Conservation (phyloP, 2,113 vertebrate species). For the Suncus etruscus region DNA sequence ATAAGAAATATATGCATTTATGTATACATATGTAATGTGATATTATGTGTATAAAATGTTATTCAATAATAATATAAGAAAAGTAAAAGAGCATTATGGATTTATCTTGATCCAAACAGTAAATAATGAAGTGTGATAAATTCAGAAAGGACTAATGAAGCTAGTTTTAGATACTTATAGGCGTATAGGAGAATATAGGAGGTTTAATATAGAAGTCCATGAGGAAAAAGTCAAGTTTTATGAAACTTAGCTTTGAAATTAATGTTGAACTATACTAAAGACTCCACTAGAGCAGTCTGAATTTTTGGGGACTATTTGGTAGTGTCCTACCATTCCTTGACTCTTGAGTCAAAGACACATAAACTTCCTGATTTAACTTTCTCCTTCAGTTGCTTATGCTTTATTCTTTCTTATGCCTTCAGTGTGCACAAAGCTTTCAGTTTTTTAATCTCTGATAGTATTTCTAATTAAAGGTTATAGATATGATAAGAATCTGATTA, state of each 20-base stretch:
- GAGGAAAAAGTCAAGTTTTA: not conserved
- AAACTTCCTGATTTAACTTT: not conserved
- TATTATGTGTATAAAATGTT: not conserved
- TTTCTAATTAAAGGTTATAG: not conserved
- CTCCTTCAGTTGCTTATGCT: not conserved
- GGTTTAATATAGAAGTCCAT: not conserved
- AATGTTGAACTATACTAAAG: not conserved
- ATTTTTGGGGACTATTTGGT: not conserved
- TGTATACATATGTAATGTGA: not conserved
- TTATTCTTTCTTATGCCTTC: not conserved
- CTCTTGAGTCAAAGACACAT: not conserved
- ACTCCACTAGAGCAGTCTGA: not conserved
- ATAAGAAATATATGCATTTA: not conserved
- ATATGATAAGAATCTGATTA: not conserved
- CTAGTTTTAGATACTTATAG: not conserved
- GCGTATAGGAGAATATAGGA: not conserved
- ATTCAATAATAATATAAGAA: too few relatives aligned
- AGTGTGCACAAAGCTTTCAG: not conserved
- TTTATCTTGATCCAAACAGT: too few relatives aligned
- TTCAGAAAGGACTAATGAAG: not conserved
- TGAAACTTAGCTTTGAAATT: not conserved
- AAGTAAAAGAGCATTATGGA: too few relatives aligned
- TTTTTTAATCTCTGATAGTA: not conserved
- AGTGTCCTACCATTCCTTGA: fast-evolving
- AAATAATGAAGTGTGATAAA: too few relatives aligned